Conservation (phyloP, 2,113 vertebrate species). For the Microtus oregoni region DNA sequence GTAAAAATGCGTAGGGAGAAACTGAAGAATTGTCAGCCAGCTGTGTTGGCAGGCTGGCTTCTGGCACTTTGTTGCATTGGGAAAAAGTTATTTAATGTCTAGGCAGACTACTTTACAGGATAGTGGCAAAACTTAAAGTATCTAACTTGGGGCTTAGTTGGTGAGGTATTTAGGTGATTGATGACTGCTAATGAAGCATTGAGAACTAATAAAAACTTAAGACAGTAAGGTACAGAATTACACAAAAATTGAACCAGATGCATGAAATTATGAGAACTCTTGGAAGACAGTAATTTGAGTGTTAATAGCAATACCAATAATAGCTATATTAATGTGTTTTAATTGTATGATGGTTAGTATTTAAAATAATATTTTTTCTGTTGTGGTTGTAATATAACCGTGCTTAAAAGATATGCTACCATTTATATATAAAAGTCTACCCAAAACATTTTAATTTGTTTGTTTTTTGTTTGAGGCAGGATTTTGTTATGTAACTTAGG, state of each 20-base stretch:
- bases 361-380: constrained; percentile 21
- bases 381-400: neutral
- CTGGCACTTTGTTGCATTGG: neutral
- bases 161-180: neutral
- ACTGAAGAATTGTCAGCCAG: neutral
- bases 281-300: neutral
- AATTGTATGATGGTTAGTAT: neutral
- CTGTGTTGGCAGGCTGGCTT: neutral
- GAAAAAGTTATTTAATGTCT: constrained; percentile 21
- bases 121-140: neutral
- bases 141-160: neutral
- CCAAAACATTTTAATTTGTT: constrained; percentile 8
- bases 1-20: neutral
- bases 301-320: neutral
- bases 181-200: neutral
- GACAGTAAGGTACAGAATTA: constrained; percentile 8
- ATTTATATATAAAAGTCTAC: neutral
- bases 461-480: neutral
- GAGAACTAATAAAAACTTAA: neutral
- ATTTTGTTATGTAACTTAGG: neutral
- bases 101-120: neutral
- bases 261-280: neutral
- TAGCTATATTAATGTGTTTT: neutral
- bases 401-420: neutral
- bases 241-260: neutral